Evolutionary conservation across 2,113 vertebrate species (phyloP).

Genomic region (Apaloderma vittatum): DNA sequence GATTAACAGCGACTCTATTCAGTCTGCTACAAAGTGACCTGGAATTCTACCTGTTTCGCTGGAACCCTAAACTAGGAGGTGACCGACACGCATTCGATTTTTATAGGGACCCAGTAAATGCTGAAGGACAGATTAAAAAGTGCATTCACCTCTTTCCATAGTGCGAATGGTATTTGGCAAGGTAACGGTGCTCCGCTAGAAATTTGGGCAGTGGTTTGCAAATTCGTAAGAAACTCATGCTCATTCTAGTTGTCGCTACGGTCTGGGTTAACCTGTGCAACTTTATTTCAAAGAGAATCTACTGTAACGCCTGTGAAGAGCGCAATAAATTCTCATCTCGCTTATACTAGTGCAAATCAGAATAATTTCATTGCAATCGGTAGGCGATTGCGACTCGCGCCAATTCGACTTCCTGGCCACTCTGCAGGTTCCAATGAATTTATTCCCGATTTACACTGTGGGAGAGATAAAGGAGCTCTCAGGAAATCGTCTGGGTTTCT

Average conservation of each 20-base stretch:
- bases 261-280: slow-evolving; percentile 60
- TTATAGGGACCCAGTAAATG: slow-evolving; percentile 31
- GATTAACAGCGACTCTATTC: slow-evolving; percentile 59
- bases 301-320: slow-evolving; percentile 24
- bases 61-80: slow-evolving; percentile 2
- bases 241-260: slow-evolving; percentile 47
- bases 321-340: slow-evolving; percentile 62
- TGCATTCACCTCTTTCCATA: slow-evolving; percentile 65
- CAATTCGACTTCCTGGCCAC: neutral
- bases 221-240: neutral
- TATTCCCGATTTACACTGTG: slow-evolving; percentile 54
- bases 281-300: slow-evolving; percentile 76
- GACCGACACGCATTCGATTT: neutral
- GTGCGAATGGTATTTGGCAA: slow-evolving; percentile 15
- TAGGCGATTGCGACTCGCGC: neutral
- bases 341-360: slow-evolving; percentile 53
- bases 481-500: slow-evolving; percentile 7
- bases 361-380: slow-evolving; percentile 44
- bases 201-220: slow-evolving; percentile 30
- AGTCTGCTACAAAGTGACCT: slow-evolving; percentile 86
- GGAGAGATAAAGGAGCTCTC: neutral
- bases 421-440: slow-evolving; percentile 12
- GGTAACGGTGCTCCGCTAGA: neutral
- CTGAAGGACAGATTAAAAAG: slow-evolving; percentile 26
- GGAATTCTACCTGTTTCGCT: slow-evolving; percentile 68